Evolutionary conservation across 2,113 vertebrate genomes (phyloP), one percentile per base, ranked within the genome.

Genomic region (Psephotus haematonotus): DNA sequence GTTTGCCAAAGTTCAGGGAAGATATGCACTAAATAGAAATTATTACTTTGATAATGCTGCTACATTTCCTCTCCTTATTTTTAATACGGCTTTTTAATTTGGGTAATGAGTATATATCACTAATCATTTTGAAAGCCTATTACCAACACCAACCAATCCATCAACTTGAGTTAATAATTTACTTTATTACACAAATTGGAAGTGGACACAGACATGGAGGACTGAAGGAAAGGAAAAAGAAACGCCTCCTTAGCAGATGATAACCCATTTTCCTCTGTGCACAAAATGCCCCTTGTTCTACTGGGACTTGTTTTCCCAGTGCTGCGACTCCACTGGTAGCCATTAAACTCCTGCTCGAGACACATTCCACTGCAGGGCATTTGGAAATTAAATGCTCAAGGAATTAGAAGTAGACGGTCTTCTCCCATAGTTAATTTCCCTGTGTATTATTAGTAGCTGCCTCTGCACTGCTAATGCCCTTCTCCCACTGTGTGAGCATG

Each of bases 1-100:
- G 92, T 96, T 97, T 97, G 92, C 95, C 95, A 95, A 97, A 97
- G 96, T 94, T 97, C 74, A 95, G 83, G 86, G 86, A 96, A 95
- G 86, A 95, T 96, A 91, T 19, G 59, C 74, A 67, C 92, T 93
- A 96, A 97, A 82, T 93, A 93, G 95, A 94, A 94, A 96, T 97
- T 94, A 96, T 97, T 96, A 85, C 96, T 96, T 95, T 87, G 95
- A 96, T 97, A 97, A 91, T 87, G 81, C 95, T 91, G 88, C 93
- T 95, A 91, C 91, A 89, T 95, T 96, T 96, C 92, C 67, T 84
- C 88, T 92, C 89, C 91, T 95, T 97, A 96, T 91, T 97, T 96
- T 96, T 96, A 92, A 94, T 95, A 96, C 67, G 83, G 86, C 88
- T 96, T 94, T 96, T 96, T 97, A 97, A 97, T 97, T 96, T 96